Percentiles rank a stretch among this genome's conserved stretches.
phyloP scores from a whole-genome alignment of 2,113 vertebrate species.

The Nothoprocta perdicaria region DNA sequence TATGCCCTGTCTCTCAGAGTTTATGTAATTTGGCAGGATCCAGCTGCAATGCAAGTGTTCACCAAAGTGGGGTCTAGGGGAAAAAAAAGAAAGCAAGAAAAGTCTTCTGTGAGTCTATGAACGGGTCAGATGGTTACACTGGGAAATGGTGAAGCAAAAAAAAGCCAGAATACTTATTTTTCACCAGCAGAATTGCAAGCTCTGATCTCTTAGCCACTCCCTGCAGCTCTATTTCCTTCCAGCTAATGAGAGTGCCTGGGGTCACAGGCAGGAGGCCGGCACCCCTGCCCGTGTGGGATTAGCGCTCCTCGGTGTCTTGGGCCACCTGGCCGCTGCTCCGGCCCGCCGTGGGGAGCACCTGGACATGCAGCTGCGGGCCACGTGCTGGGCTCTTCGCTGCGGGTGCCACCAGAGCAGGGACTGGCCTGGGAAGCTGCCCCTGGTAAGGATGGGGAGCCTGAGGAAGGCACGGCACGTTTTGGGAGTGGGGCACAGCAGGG shows the following conservation, averaged over 20 bases:
- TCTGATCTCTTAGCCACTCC: not conserved
- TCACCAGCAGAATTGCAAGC: not conserved
- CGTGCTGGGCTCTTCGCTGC: not conserved
- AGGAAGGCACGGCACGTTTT: fast-evolving
- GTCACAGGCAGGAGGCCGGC: not conserved
- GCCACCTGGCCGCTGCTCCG: fast-evolving
- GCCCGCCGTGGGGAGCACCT: not conserved
- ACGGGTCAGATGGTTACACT: not conserved
- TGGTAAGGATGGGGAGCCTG: not conserved
- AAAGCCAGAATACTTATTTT: not conserved
- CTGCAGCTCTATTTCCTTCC: not conserved
- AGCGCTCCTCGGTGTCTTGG: not conserved
- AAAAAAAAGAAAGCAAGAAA: not conserved
- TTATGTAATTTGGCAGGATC: not conserved
- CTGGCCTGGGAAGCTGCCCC: not conserved
- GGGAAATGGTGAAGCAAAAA: not conserved
- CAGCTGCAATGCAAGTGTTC: not conserved
- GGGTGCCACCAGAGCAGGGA: not conserved
- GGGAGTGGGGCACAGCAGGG: fast-evolving
- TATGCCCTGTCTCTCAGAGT: fast-evolving
- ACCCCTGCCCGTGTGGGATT: not conserved
- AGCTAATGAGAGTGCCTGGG: not conserved
- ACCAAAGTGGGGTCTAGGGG: not conserved
- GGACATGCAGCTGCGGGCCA: not conserved
- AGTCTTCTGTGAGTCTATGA: not conserved